Percentiles rank a stretch among this genome's conserved stretches.
Conservation (phyloP, 2,888 invertebrate genomes). For the Acanthacorydalis orientalis region DNA sequence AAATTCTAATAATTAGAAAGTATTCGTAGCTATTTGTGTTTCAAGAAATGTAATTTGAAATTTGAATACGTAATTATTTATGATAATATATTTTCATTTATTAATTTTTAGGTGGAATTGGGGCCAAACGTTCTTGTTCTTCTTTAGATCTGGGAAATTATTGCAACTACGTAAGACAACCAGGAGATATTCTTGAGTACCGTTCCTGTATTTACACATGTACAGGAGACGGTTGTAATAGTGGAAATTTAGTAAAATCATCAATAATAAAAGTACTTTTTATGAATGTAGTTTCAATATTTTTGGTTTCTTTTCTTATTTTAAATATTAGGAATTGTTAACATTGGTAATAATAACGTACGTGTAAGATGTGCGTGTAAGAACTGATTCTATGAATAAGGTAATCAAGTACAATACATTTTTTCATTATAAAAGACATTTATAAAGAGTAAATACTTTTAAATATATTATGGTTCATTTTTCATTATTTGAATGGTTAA, state of each 20-base stretch:
- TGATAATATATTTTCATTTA: background rate
- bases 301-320: conserved; percentile 1
- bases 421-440: too few relatives aligned
- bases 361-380: too few relatives aligned
- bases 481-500: too few relatives aligned
- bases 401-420: too few relatives aligned
- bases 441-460: too few relatives aligned
- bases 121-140: conserved; percentile 76
- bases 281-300: background rate
- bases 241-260: conserved; percentile 14
- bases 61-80: background rate
- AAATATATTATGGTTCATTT: too few relatives aligned
- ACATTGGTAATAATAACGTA: too few relatives aligned
- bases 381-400: too few relatives aligned
- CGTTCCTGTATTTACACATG: conserved; percentile 82
- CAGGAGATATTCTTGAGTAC: conserved; percentile 70
- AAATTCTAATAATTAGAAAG: background rate
- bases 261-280: background rate
- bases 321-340: background rate
- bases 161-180: conserved; percentile 72
- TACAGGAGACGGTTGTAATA: conserved; percentile 66
- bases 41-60: background rate
- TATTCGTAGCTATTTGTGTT: background rate
- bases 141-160: conserved; percentile 75
- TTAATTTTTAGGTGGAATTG: conserved; percentile 56